These are phyloP conservation scores for Lepus timidus DNA, from an alignment of 2,113 vertebrate genomes.

Conservation along the genomic window DNA sequence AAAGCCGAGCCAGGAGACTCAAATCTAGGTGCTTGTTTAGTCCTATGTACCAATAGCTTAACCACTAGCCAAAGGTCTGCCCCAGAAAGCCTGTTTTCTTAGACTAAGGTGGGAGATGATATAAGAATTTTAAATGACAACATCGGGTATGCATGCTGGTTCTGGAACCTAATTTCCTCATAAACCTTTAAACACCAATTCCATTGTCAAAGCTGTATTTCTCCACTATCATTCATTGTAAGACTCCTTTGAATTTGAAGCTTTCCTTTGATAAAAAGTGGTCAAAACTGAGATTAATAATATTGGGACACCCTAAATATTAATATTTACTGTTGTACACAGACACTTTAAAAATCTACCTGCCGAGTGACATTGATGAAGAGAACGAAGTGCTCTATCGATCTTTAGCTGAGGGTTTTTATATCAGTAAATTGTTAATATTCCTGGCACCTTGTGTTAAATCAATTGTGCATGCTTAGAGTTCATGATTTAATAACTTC, in stretches of 20 bases:
- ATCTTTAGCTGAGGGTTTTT: background rate
- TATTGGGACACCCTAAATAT: background rate
- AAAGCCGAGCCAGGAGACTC: too few species aligned
- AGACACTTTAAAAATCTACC: constrained; percentile 7
- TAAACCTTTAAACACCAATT: background rate
- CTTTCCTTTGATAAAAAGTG: background rate
- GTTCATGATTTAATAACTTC: constrained; percentile 36
- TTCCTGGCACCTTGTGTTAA: constrained; percentile 49
- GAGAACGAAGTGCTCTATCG: background rate
- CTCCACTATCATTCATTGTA: background rate
- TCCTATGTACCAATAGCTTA: too few species aligned
- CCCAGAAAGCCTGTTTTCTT: background rate
- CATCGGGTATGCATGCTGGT: background rate
- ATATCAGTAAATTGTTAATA: background rate
- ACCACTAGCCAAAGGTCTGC: too few species aligned
- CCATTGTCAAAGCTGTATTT: background rate
- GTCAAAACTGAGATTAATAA: background rate
- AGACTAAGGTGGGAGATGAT: background rate
- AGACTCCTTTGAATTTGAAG: constrained; percentile 20
- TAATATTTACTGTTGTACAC: constrained; percentile 28
- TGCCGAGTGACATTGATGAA: background rate
- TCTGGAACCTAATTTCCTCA: constrained; percentile 11
- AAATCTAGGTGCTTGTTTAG: too few species aligned
- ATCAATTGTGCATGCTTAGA: background rate
- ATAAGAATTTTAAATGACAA: constrained; percentile 7